A percentile compares a stretch with the other conserved stretches of the same genome.
phyloP scores from a whole-genome alignment of 2,113 vertebrate genomes.

The Podarcis muralis region DNA sequence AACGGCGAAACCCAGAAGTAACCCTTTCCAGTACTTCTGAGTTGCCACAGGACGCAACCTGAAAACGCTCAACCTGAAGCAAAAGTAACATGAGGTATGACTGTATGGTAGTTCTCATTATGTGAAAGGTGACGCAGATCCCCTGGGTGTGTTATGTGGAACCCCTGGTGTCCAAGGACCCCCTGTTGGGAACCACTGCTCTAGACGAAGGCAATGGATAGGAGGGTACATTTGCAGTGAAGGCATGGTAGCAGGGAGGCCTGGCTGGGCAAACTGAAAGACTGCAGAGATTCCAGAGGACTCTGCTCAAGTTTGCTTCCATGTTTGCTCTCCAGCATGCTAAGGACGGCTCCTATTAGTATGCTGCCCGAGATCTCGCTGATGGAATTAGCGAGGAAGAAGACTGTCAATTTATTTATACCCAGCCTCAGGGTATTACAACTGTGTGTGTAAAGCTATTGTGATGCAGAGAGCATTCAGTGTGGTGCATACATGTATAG shows the following conservation, averaged over 20 bases:
- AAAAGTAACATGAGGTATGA: too few species aligned
- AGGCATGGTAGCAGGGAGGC: neutral
- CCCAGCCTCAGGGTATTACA: neutral
- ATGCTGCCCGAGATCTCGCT: neutral
- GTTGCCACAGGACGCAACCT: too few species aligned
- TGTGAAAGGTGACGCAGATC: too few species aligned
- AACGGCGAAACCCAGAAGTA: too few species aligned
- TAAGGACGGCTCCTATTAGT: neutral
- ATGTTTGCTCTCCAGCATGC: neutral
- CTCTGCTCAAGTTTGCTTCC: neutral
- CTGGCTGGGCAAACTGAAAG: neutral
- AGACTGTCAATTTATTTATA: constrained; percentile 31
- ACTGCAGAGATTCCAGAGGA: neutral
- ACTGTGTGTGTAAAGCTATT: neutral
- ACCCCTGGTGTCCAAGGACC: too few species aligned
- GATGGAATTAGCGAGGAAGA: constrained; percentile 16
- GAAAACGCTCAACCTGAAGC: too few species aligned
- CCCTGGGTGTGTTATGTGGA: too few species aligned
- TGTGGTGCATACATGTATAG: constrained; percentile 2
- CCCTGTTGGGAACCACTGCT: too few species aligned
- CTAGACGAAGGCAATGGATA: too few species aligned
- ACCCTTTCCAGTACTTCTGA: too few species aligned
- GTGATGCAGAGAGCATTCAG: neutral
- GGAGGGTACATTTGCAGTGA: neutral
- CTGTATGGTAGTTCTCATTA: too few species aligned